Conservation (phyloP, 23 tunicate genomes). For the Trididemnum miniatum region DNA sequence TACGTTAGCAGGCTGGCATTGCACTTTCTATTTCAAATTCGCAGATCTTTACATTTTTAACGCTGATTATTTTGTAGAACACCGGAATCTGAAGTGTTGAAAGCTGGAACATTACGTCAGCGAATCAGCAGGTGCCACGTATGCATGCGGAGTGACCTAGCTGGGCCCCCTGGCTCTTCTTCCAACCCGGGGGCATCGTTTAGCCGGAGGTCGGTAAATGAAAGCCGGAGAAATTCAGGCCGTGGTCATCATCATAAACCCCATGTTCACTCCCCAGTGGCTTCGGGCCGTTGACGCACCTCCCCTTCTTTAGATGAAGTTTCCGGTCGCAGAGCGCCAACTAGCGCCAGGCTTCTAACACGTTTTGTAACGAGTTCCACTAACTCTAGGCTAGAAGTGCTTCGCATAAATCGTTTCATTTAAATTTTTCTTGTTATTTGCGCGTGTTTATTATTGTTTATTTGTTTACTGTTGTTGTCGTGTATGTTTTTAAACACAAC, state of each 20-base stretch:
- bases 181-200: neutral
- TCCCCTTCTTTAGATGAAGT: neutral
- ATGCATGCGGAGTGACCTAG: slow-evolving; percentile 74
- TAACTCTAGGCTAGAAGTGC: neutral
- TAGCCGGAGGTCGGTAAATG: slow-evolving; percentile 38
- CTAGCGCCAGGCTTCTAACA: neutral
- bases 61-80: slow-evolving; percentile 18
- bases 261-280: neutral
- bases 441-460: no score
- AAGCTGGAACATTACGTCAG: slow-evolving; percentile 80
- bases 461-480: no score
- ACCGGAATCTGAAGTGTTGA: slow-evolving; percentile 80
- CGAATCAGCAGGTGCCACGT: slow-evolving; percentile 94
- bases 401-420: no score
- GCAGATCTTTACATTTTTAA: no score
- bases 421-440: no score
- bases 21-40: no score
- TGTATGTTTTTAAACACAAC: no score
- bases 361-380: neutral
- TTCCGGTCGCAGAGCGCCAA: slow-evolving; percentile 8
- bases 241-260: neutral
- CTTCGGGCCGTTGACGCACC: neutral
- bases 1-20: no score
- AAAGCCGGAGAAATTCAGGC: no score
- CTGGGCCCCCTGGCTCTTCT: slow-evolving; percentile 18